phyloP scores from a whole-genome alignment of 2,888 invertebrate genomes.

The Chymomyza caudatula region DNA sequence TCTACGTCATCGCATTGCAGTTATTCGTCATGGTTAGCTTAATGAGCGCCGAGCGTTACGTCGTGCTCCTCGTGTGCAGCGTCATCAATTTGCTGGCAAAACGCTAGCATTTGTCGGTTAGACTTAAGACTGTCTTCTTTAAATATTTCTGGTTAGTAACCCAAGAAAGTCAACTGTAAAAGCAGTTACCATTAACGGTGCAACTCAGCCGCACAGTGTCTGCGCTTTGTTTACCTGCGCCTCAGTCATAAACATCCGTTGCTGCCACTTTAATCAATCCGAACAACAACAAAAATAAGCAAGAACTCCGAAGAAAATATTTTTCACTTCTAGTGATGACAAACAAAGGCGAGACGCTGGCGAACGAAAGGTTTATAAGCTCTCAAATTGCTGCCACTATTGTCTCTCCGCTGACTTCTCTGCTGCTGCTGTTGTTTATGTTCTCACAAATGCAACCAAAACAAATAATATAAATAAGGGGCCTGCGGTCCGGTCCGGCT shows the following conservation, averaged over 20 bases:
- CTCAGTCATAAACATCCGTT: constrained; percentile 57
- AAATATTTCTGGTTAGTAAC: background rate
- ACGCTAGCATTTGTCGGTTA: no score
- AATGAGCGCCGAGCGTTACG: constrained; percentile 42
- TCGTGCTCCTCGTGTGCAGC: constrained; percentile 12
- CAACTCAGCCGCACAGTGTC: background rate
- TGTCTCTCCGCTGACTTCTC: background rate
- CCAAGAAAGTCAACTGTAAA: constrained; percentile 59
- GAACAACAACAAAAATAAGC: constrained; percentile 1
- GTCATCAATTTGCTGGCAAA: constrained; percentile 32
- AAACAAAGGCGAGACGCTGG: constrained; percentile 67
- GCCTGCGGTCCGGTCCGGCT: background rate
- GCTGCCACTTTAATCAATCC: constrained; percentile 63
- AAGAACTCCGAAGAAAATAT: constrained; percentile 29
- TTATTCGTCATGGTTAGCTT: constrained; percentile 68
- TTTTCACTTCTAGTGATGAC: constrained; percentile 63
- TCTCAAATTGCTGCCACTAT: no score
- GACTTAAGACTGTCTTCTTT: constrained; percentile 20
- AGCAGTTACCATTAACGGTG: constrained; percentile 12
- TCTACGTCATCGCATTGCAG: constrained; percentile 18
- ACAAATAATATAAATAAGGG: constrained; percentile 45
- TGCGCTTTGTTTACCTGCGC: constrained; percentile 57
- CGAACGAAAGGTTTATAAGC: constrained; percentile 57
- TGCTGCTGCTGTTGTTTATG: constrained; percentile 52
- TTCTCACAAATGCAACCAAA: constrained; percentile 66